A percentile compares a stretch with the other conserved stretches of the same genome.
Evolutionary conservation across 2,888 invertebrate species (phyloP).

Genomic region (Coelinius sp.): DNA sequence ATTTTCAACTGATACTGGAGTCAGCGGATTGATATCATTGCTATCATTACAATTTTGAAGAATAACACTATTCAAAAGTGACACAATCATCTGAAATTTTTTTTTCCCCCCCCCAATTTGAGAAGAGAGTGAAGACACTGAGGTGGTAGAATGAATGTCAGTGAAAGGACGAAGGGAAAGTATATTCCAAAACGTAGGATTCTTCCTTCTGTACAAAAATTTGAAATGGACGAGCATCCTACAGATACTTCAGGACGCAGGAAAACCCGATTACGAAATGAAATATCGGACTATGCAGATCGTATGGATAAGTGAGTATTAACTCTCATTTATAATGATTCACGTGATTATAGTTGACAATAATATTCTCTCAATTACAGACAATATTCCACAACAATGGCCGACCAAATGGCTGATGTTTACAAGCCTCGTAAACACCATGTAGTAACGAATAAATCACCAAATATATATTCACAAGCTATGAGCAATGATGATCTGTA

Average conservation of each 20-base stretch:
- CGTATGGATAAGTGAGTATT: background rate
- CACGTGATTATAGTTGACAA: background rate
- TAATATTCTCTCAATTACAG: background rate
- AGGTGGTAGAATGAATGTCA: background rate
- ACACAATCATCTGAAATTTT: background rate
- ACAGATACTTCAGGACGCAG: background rate
- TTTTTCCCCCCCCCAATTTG: background rate
- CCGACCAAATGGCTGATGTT: slow-evolving; percentile 1
- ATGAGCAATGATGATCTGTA: slow-evolving; percentile 17
- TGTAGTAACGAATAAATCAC: background rate
- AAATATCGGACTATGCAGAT: background rate
- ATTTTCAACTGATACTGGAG: background rate
- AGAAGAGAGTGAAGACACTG: background rate
- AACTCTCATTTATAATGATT: background rate
- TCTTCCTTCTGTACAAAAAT: background rate
- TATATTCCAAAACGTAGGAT: background rate
- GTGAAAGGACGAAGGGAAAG: background rate
- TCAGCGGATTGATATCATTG: background rate
- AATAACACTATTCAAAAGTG: no score
- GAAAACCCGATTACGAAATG: background rate
- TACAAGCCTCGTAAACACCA: background rate
- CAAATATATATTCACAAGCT: background rate
- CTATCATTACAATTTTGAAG: background rate
- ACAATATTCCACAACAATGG: background rate
- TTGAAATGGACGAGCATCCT: background rate